Percentiles rank a stretch among this genome's conserved stretches.
Conservation (phyloP, 2,797 vertebrate species). For the Leptatherina wallacei region DNA sequence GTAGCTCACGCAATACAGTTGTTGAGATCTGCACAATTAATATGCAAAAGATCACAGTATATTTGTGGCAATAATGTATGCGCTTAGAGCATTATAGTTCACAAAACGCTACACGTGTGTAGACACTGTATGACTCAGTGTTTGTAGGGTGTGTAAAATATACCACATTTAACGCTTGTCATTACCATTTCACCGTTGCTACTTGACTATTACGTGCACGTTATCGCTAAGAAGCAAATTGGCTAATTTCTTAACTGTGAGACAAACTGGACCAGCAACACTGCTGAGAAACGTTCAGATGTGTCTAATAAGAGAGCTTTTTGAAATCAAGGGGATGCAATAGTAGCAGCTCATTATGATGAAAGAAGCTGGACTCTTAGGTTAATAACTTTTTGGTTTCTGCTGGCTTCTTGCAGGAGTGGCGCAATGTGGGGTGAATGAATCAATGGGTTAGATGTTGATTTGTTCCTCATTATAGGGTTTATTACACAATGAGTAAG, state of each 20-base stretch:
- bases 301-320: conserved; percentile 9
- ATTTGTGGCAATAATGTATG: conserved; percentile 85
- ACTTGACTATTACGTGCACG: conserved; percentile 49
- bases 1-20: conserved; percentile 78
- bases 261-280: conserved; percentile 1
- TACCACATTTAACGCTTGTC: conserved; percentile 51
- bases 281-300: conserved; percentile 12
- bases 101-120: conserved; percentile 55
- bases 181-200: conserved; percentile 48
- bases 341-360: conserved; percentile 23
- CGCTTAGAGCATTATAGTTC: conserved; percentile 71
- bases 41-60: conserved; percentile 82
- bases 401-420: conserved; percentile 43
- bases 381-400: conserved; percentile 33
- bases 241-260: conserved; percentile 11
- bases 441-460: conserved; percentile 27
- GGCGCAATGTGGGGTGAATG: conserved; percentile 45
- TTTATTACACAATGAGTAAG: conserved; percentile 26
- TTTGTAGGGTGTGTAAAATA: conserved; percentile 61
- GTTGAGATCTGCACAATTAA: conserved; percentile 78
- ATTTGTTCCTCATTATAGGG: conserved; percentile 24
- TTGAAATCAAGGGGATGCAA: conserved; percentile 1
- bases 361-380: conserved; percentile 49
- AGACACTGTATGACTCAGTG: conserved; percentile 61
- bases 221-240: conserved; percentile 32